Evolutionary conservation across 2,797 vertebrate species (phyloP).

Genomic region (Choloepus didactylus): DNA sequence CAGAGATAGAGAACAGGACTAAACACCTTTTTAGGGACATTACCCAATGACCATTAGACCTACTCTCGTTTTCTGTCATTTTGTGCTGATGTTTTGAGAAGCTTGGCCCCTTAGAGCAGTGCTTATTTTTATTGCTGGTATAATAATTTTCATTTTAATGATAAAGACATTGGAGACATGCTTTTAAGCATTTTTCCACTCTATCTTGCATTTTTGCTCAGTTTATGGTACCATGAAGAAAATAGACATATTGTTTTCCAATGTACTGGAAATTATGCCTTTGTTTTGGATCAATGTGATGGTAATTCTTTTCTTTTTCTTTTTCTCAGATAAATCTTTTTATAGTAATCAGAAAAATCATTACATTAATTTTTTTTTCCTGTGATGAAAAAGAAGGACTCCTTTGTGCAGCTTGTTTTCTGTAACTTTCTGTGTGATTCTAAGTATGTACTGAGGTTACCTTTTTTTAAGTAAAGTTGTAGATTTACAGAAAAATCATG

Average conservation of each 20-base stretch:
- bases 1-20: neutral
- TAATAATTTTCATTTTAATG: constrained; percentile 12
- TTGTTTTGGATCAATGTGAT: neutral
- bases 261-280: neutral
- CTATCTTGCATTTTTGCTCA: neutral
- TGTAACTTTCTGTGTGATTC: constrained; percentile 54
- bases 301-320: neutral
- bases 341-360: constrained; percentile 31
- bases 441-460: neutral
- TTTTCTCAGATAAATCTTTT: neutral
- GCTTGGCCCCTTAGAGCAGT: neutral
- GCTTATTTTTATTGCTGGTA: neutral
- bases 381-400: constrained; percentile 35
- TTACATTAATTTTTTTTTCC: constrained; percentile 8
- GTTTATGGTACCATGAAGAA: neutral
- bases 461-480: too few relatives aligned
- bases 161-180: neutral
- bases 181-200: neutral
- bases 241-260: neutral
- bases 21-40: neutral
- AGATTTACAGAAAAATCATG: too few relatives aligned
- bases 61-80: neutral
- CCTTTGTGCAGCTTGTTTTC: constrained; percentile 50
- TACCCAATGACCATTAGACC: neutral
- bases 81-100: neutral